Base-by-base conservation (phyloP, 37 sponge, comb jelly and placozoan genomes). In the Theonella swinhoei region DNA sequence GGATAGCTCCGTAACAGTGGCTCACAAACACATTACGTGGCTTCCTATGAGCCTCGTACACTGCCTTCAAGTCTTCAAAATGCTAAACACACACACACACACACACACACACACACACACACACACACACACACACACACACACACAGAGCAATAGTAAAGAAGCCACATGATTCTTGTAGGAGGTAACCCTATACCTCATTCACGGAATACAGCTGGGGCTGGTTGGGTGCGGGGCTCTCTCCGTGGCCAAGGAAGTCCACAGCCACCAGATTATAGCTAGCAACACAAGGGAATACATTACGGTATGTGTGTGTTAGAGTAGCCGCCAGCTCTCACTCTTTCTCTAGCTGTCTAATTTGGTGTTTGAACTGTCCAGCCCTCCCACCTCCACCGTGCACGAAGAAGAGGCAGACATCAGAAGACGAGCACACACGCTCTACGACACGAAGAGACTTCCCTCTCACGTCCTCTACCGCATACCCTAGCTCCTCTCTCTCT, bases 211-310 rank as follows among this genome's bases (percentile, higher is more conserved):
- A 91, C 32, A 91, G 72, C 8, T 70, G 77, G 20, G 78, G 69
- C 22, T 71, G 58, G 54, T 87, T 64, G 34, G 83, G 78, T 4
- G 64, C 37, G 38, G 81, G 77, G 66, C 92, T 91, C 24, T 86
- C 87, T 14, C 92, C 92, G 77, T 91, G 92, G 14, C 92, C 92
- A 64, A 91, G 80, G 74, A 91, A 91, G 72, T 91, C 92, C 59
- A 91, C 60, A 14, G 92, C 89, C 19, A 91, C 80, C 20, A 91
- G 62, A 33, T 87, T 76, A 28, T 47, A 47, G 14, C 54, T 47
- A n/a, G n/a, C n/a, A n/a, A n/a, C n/a, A n/a, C n/a, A n/a, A n/a
- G n/a, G n/a, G n/a, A n/a, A n/a, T n/a, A n/a, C n/a, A n/a, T n/a
- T n/a, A n/a, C n/a, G n/a, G n/a, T n/a, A n/a, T n/a, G n/a, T n/a